Evolutionary conservation across 2,888 invertebrate genomes (phyloP).

Genomic region (Protonemura montana): DNA sequence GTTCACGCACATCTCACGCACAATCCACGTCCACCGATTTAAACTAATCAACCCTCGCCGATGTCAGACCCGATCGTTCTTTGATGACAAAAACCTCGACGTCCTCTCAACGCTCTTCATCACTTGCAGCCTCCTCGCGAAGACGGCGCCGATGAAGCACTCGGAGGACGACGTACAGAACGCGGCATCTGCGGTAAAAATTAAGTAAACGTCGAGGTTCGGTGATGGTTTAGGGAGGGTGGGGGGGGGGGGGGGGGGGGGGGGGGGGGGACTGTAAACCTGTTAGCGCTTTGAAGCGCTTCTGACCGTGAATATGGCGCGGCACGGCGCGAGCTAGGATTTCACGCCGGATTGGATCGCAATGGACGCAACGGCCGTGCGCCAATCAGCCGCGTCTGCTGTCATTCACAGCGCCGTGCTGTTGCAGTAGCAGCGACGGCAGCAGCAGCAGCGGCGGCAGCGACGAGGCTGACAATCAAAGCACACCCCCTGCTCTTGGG

Average conservation of each 20-base stretch:
- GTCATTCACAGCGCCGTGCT: constrained; percentile 40
- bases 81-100: too few relatives aligned
- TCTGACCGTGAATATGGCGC: constrained; percentile 29
- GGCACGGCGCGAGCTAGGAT: constrained; percentile 33
- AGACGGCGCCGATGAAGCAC: background rate
- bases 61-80: too few relatives aligned
- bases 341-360: constrained; percentile 46
- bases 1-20: too few relatives aligned
- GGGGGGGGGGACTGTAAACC: constrained; percentile 18
- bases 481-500: background rate
- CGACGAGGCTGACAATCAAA: constrained; percentile 24
- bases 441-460: too few relatives aligned
- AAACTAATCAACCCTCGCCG: too few relatives aligned
- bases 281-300: constrained; percentile 34
- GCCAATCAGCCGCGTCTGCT: constrained; percentile 29
- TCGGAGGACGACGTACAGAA: background rate
- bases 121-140: background rate
- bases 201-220: constrained; percentile 46
- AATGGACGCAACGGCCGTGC: constrained; percentile 43
- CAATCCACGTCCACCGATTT: too few relatives aligned
- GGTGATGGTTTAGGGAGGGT: too few relatives aligned
- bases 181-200: constrained; percentile 46
- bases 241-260: background rate
- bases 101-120: background rate
- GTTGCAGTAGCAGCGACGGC: too few relatives aligned